phyloP scores from a whole-genome alignment of 2,113 vertebrate genomes.

The Gasterosteus nipponicus region DNA sequence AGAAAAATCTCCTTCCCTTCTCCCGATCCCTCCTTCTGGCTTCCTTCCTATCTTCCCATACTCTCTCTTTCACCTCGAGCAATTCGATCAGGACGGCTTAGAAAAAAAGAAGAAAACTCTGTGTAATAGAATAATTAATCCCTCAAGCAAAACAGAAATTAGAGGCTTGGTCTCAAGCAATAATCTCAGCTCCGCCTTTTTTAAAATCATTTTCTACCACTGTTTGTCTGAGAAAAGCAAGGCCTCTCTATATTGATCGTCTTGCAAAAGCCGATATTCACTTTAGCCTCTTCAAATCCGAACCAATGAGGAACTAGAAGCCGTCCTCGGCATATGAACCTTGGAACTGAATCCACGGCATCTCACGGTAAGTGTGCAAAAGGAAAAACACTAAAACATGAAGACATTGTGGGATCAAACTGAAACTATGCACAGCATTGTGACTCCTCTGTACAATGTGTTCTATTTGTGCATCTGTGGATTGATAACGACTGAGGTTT shows the following conservation, averaged over 20 bases:
- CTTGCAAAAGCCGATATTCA: conserved; percentile 35
- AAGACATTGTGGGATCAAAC: neutral
- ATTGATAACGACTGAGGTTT: neutral
- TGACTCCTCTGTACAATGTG: neutral
- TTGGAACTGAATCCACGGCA: neutral
- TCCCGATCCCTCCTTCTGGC: conserved; percentile 16
- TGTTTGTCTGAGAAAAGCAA: conserved; percentile 14
- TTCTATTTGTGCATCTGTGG: neutral
- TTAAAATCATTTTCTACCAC: neutral
- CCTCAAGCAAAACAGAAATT: conserved; percentile 67
- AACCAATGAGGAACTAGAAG: conserved; percentile 2
- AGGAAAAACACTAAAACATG: conserved; percentile 15
- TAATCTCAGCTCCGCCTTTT: conserved; percentile 2
- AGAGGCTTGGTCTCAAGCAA: conserved; percentile 38
- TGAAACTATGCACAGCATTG: neutral
- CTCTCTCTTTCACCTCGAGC: conserved; percentile 50
- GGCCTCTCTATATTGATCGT: conserved; percentile 39
- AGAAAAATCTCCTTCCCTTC: conserved; percentile 55
- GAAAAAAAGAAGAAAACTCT: conserved; percentile 6
- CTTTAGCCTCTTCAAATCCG: conserved; percentile 28
- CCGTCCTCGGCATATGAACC: neutral
- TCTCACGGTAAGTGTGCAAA: conserved; percentile 4
- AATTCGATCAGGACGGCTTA: conserved; percentile 25
- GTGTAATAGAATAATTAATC: conserved; percentile 71
- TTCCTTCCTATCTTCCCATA: conserved; percentile 27